Base-by-base conservation (phyloP, 1,140 invertebrate species). In the Polypedilum pembai region DNA sequence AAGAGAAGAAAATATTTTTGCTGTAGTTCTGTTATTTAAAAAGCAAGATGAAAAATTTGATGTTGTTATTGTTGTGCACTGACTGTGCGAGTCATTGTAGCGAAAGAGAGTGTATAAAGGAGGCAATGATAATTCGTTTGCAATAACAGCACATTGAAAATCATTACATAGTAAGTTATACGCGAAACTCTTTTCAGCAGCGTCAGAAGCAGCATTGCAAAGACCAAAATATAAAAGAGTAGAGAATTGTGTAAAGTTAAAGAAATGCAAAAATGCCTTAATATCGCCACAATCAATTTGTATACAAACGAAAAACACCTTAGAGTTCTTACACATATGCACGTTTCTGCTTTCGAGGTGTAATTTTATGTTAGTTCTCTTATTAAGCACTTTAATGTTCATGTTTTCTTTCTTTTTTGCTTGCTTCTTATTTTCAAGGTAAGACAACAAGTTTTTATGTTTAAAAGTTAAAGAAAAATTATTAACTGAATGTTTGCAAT, bases 311-410 rank as follows among this genome's bases (percentile, higher is more conserved):
- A 8, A 56, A 56, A 56, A 56, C 45, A 56, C 45, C 45, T 56
- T 12, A 12, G 3, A n/a, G 45, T 56, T 45, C 45, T 56, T 56
- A n/a, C 45, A n/a, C 45, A n/a, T 56, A 56, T 56, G 45, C 45
- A 56, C 3, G 45, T 56, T 56, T 56, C 12, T n/a, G 45, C 45
- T 56, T 56, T 56, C n/a, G 12, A 56, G 12, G 45, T 56, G 45
- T 56, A 56, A 56, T 56, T 56, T 56, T 56, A 56, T 56, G 45
- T 56, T 56, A 56, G 45, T 12, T 56, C 45, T 56, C 45, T 56
- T 56, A 56, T 56, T 56, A 56, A 56, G 45, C 45, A 56, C n/a
- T 56, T 56, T 56, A 56, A 56, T 56, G 45, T 56, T 56, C 45
- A 56, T 56, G 45, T 56, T 56, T 56, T 56, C 24, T 33, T 33